These are phyloP conservation scores for Gymnoscelis rufifasciata DNA, from an alignment of 2,888 invertebrate genomes.

Conservation along the genomic window DNA sequence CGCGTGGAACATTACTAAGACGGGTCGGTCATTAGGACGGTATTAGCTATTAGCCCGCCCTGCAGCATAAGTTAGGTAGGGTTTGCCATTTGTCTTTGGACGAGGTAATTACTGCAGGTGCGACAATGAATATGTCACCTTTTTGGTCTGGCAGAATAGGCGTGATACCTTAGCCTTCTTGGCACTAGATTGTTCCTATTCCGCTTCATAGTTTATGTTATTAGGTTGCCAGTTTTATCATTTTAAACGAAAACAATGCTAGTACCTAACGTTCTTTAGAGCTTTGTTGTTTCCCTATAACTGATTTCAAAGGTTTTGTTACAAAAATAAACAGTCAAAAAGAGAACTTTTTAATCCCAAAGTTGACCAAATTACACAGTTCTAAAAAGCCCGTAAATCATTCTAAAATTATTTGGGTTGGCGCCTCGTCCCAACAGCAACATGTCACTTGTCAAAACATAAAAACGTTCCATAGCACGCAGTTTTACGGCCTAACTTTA, in stretches of 20 bases:
- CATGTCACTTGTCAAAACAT: constrained; percentile 36
- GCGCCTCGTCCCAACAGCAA: constrained; percentile 37
- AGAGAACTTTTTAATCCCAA: constrained; percentile 7
- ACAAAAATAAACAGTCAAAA: neutral
- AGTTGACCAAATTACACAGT: constrained; percentile 20
- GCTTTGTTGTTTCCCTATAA: too few relatives aligned
- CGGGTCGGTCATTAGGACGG: constrained; percentile 76
- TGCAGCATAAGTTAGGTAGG: constrained; percentile 61
- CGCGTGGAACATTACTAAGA: constrained; percentile 72
- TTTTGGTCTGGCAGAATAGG: constrained; percentile 13
- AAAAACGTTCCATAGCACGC: constrained; percentile 39
- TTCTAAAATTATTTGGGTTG: constrained; percentile 60
- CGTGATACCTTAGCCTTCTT: neutral
- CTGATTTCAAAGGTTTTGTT: neutral
- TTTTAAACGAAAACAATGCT: too few relatives aligned
- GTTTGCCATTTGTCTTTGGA: constrained; percentile 59
- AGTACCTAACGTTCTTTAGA: too few relatives aligned
- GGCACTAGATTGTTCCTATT: neutral
- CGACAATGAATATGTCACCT: constrained; percentile 20
- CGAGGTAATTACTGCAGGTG: constrained; percentile 39
- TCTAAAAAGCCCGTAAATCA: constrained; percentile 57
- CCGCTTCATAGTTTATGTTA: too few relatives aligned
- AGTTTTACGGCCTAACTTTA: constrained; percentile 66
- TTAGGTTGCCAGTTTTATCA: too few relatives aligned
- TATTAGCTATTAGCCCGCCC: constrained; percentile 77